Conservation (phyloP, 1,140 invertebrate genomes). For the Eriosoma lanigerum region DNA sequence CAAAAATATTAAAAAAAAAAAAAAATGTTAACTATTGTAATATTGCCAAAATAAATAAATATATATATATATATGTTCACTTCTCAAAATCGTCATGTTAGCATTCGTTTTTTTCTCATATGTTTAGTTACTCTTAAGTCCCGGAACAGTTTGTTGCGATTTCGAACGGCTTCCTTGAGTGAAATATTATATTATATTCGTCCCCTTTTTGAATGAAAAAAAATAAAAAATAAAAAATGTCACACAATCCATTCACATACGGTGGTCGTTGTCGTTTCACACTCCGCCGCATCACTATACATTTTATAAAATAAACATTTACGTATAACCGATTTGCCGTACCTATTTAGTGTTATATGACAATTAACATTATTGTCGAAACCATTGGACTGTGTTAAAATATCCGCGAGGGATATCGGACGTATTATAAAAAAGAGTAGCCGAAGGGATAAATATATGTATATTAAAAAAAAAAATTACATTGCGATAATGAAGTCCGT, state of each 20-base stretch:
- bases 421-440: background rate
- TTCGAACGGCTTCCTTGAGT: background rate
- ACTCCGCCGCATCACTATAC: background rate
- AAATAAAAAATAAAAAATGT: slow-evolving; percentile 8
- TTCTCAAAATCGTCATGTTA: too few species aligned
- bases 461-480: slow-evolving; percentile 42
- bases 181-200: background rate
- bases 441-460: background rate
- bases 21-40: too few species aligned
- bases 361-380: slow-evolving; percentile 43
- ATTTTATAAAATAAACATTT: slow-evolving; percentile 41
- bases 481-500: slow-evolving; percentile 42
- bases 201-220: background rate
- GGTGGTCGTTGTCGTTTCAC: slow-evolving; percentile 8
- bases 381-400: slow-evolving; percentile 35
- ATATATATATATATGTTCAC: too few species aligned
- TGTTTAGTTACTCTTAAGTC: background rate
- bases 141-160: background rate
- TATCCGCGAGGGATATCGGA: background rate
- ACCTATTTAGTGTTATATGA: slow-evolving; percentile 7
- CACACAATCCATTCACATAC: slow-evolving; percentile 9
- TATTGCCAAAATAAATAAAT: too few species aligned
- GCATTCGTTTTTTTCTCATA: too few species aligned
- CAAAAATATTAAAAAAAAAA: too few species aligned
- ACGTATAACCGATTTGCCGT: slow-evolving; percentile 4